These are phyloP conservation scores for Ptychoptera contaminata DNA, from an alignment of 2,888 invertebrate genomes.

Conservation along the genomic window DNA sequence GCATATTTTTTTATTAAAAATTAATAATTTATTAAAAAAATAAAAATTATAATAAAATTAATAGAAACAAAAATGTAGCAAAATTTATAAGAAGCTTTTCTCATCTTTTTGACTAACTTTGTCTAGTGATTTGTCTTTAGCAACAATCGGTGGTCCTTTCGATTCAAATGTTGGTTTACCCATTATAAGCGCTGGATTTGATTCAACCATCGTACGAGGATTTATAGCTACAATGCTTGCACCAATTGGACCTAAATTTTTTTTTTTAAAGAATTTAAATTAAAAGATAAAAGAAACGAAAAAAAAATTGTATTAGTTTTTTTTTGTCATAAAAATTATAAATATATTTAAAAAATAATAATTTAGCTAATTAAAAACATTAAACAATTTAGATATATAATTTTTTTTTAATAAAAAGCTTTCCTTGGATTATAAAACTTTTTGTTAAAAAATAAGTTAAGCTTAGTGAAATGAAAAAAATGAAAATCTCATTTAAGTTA, in stretches of 20 bases:
- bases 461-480: too few relatives aligned
- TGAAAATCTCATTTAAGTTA: too few relatives aligned
- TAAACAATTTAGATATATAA: too few relatives aligned
- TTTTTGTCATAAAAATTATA: too few relatives aligned
- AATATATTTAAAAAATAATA: too few relatives aligned
- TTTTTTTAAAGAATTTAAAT: too few relatives aligned
- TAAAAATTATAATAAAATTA: too few relatives aligned
- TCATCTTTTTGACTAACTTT: constrained; percentile 7
- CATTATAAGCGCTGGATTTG: constrained; percentile 31
- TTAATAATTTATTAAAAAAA: neutral
- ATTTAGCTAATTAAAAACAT: too few relatives aligned
- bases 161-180: constrained; percentile 29
- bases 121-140: constrained; percentile 8
- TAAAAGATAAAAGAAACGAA: neutral
- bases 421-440: too few relatives aligned
- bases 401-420: too few relatives aligned
- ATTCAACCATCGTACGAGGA: constrained; percentile 29
- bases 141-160: constrained; percentile 14
- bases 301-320: neutral
- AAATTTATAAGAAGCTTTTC: constrained; percentile 9
- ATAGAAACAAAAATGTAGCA: neutral
- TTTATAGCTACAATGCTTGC: constrained; percentile 32
- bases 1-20: neutral
- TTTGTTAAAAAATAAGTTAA: too few relatives aligned
- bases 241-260: constrained; percentile 28